Base-by-base conservation (phyloP, 2,888 invertebrate species). In the Cheilosia grossa region DNA sequence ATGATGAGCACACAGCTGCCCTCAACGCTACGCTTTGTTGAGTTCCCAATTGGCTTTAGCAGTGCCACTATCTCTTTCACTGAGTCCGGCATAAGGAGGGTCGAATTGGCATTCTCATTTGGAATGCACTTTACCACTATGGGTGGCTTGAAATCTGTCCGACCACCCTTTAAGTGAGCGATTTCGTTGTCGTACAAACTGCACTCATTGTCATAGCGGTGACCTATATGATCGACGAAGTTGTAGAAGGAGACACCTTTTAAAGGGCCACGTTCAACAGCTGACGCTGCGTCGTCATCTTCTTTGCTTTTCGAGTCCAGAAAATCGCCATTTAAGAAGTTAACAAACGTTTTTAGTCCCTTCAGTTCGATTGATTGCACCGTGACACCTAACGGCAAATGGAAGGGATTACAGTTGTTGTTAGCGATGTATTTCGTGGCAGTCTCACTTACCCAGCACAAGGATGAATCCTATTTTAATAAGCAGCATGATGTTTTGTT, bases 1-100 rank as follows among this genome's bases (percentile, higher is more conserved):
- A 98, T 93, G 3, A 98, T 95, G 21, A 97, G 91, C 1, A 96
- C 94, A 91, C 97, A 97, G 79, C 93, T 93, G 2, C 94, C 95
- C 24, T 94, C 94, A 88, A 94, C 94, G 27, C 93, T 93, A 44
- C 94, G 94, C 86, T 95, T 94, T 2, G 92, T 92, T 0, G 90
- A 89, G 82, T 91, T 92, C 1, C 91, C 92, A 24, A 91, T 86
- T 0, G 92, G 91, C 47, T 91, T 90, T 0, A 92, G 83, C 4
- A 92, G 85, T 2, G 87, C 87, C 1, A 91, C 88, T 49, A 91
- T 91, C 0, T 92, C 92, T 70, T 91, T 91, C 27, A 90, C 88
- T 13, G 88, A 89, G 2, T 88, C 87, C 80, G 91, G 89, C n/a
- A 92, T 88, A 0, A 90, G 89, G 4, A 92, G 72, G 0, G 88